Evolutionary conservation across 1,140 invertebrate species (phyloP).

Genomic region (Wiebesia pumilae): DNA sequence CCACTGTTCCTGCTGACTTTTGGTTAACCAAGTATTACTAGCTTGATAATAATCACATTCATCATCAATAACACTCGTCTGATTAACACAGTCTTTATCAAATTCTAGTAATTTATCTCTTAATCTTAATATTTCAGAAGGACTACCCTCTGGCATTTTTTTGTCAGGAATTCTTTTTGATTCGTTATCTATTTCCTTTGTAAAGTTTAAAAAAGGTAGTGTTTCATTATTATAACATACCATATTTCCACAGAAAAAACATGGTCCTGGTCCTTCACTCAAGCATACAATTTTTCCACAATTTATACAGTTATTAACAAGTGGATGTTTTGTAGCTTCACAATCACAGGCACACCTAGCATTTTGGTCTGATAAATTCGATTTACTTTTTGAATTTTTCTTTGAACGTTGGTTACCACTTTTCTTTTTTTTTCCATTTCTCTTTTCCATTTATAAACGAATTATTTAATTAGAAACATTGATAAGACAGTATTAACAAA

Average conservation of each 20-base stretch:
- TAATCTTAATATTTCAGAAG: conserved; percentile 25
- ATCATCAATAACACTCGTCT: conserved; percentile 95
- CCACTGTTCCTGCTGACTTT: conserved; percentile 81
- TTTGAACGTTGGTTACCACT: conserved; percentile 18
- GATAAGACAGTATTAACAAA: neutral
- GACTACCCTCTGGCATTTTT: conserved; percentile 74
- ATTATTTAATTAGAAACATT: neutral
- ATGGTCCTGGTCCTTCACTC: conserved; percentile 97
- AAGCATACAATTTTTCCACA: conserved; percentile 97
- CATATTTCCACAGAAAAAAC: conserved; percentile 91
- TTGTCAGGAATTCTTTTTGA: neutral
- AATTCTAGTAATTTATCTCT: conserved; percentile 48
- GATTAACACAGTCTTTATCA: conserved; percentile 77
- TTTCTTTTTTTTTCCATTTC: conserved; percentile 41
- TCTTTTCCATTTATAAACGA: neutral
- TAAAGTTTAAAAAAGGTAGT: neutral
- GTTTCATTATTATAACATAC: conserved; percentile 71
- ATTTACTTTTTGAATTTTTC: conserved; percentile 38
- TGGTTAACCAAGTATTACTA: conserved; percentile 87
- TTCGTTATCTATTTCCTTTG: conserved; percentile 21
- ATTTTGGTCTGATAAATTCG: conserved; percentile 26
- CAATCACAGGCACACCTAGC: conserved; percentile 89
- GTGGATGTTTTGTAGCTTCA: conserved; percentile 90
- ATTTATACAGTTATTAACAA: conserved; percentile 94
- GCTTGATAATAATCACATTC: conserved; percentile 94